Evolutionary conservation across 1,140 invertebrate genomes (phyloP).

Genomic region (Bombus picipes): DNA sequence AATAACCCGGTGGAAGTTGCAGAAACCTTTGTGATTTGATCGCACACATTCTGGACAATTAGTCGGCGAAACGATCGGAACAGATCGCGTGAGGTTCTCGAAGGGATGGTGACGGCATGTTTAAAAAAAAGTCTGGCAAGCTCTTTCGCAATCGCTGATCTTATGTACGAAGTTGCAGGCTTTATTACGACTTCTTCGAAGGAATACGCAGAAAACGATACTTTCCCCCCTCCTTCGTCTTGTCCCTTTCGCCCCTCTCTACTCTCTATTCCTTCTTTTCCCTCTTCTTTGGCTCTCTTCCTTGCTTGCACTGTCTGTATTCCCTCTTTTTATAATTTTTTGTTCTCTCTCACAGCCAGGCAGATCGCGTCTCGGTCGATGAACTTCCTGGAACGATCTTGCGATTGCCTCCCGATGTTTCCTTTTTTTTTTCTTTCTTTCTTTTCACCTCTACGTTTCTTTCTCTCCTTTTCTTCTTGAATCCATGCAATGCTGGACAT

Average conservation of each 20-base stretch:
- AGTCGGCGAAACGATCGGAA: slow-evolving; percentile 52
- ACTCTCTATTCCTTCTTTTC: neutral
- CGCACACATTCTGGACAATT: slow-evolving; percentile 48
- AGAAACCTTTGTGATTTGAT: neutral
- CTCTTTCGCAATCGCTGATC: slow-evolving; percentile 54
- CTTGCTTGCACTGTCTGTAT: neutral
- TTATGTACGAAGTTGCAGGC: slow-evolving; percentile 55
- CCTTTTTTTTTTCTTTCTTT: slow-evolving; percentile 34
- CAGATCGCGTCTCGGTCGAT: slow-evolving; percentile 64
- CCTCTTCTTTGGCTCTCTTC: slow-evolving; percentile 6
- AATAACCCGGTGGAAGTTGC: neutral
- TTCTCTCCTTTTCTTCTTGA: slow-evolving; percentile 50
- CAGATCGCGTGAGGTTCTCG: slow-evolving; percentile 58
- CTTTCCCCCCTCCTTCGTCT: slow-evolving; percentile 14
- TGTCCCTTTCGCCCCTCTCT: neutral
- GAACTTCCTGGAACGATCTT: slow-evolving; percentile 68
- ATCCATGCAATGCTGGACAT: slow-evolving; percentile 52
- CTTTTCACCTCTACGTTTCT: slow-evolving; percentile 30
- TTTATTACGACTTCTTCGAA: slow-evolving; percentile 58
- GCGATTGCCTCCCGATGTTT: slow-evolving; percentile 61
- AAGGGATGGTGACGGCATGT: slow-evolving; percentile 7
- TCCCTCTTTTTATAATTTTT: slow-evolving; percentile 60
- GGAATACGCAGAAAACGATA: slow-evolving; percentile 56
- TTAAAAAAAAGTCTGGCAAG: slow-evolving; percentile 37
- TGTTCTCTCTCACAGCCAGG: slow-evolving; percentile 52